A percentile compares a stretch with the other conserved stretches of the same genome.
Evolutionary conservation across 1,140 invertebrate genomes (phyloP).

Genomic region (Eufriesea mexicana): DNA sequence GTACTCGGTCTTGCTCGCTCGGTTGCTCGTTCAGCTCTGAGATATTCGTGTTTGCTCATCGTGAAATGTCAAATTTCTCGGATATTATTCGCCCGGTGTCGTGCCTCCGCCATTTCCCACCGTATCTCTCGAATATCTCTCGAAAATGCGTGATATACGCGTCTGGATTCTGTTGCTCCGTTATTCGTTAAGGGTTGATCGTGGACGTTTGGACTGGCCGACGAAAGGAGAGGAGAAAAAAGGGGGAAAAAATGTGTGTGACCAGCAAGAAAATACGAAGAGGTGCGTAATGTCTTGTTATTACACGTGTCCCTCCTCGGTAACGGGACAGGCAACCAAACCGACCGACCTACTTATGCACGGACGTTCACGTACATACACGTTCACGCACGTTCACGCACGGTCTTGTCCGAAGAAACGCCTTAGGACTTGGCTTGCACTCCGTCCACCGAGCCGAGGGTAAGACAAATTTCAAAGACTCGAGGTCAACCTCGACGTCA

Average conservation of each 20-base stretch:
- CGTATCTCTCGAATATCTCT: background rate
- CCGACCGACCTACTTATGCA: slow-evolving; percentile 73
- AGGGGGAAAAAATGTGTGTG: background rate
- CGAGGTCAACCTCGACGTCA: background rate
- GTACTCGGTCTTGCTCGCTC: background rate
- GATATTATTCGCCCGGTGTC: background rate
- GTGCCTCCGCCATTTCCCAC: too few relatives aligned
- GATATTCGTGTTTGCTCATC: background rate
- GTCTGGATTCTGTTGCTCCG: too few relatives aligned
- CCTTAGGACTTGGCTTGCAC: slow-evolving; percentile 52
- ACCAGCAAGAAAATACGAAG: slow-evolving; percentile 48
- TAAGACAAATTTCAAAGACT: background rate
- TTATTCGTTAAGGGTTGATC: background rate
- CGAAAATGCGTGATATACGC: too few relatives aligned
- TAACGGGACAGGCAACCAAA: slow-evolving; percentile 74
- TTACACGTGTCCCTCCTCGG: slow-evolving; percentile 72
- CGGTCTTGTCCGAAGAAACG: slow-evolving; percentile 54
- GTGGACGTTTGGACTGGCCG: background rate
- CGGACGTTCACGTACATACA: slow-evolving; percentile 62
- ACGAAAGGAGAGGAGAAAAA: background rate
- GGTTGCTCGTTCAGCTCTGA: background rate
- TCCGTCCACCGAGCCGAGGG: background rate
- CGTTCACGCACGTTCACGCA: slow-evolving; percentile 50
- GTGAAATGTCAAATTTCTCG: background rate
- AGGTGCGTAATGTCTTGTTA: slow-evolving; percentile 69